Conservation (phyloP, 2,113 vertebrate species). For the Mormyrus lacerda region DNA sequence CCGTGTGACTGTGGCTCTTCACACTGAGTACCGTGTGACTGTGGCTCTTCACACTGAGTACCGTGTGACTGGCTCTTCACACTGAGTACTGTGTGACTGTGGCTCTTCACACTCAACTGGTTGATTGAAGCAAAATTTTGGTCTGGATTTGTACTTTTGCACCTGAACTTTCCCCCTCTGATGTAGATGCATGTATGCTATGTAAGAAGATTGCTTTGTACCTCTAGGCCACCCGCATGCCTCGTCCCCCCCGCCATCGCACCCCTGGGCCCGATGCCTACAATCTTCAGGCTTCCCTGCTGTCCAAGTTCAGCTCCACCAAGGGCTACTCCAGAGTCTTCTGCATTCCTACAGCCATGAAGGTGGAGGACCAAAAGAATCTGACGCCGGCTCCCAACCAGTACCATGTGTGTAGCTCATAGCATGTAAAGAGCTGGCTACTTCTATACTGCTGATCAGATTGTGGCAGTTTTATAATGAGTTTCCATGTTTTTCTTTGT, state of each 20-base stretch:
- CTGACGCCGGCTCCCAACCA: constrained; percentile 66
- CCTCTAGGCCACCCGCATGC: constrained; percentile 39
- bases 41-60: too few relatives aligned
- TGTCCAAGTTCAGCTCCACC: constrained; percentile 62
- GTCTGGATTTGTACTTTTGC: neutral
- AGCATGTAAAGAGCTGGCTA: neutral
- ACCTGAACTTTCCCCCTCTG: neutral
- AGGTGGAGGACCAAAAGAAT: constrained; percentile 35
- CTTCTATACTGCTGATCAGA: neutral
- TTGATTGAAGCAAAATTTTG: neutral
- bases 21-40: too few relatives aligned
- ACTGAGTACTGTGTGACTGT: neutral
- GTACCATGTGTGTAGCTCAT: constrained; percentile 54
- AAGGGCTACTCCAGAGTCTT: constrained; percentile 63
- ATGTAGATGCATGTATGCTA: neutral
- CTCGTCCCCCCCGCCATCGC: constrained; percentile 29
- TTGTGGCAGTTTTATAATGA: neutral
- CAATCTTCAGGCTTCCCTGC: constrained; percentile 48
- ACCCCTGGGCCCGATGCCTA: constrained; percentile 63
- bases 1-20: too few relatives aligned
- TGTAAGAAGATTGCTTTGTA: neutral
- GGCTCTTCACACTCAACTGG: neutral
- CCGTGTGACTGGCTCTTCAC: too few relatives aligned
- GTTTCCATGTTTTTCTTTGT: neutral
- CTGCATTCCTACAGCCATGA: constrained; percentile 51